Evolutionary conservation across 1,140 invertebrate genomes (phyloP), one percentile per base, ranked within the genome.

Genomic region (Leptonema lineaticorne): DNA sequence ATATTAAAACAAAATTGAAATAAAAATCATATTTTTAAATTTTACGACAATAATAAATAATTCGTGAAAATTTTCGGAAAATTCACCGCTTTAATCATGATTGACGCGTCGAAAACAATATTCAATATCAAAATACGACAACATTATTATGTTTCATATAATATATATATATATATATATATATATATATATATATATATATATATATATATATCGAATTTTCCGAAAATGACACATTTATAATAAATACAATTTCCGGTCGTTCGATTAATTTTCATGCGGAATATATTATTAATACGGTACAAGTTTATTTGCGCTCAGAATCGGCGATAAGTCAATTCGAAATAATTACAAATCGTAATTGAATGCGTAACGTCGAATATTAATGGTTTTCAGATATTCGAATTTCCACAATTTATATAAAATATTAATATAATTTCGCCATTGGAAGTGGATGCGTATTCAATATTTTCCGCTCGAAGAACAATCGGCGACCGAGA

Each of bases 271-370:
- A 53, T 53, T 53, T 53, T 26, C 50, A 53, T 24, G 8, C 50
- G 50, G 50, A 53, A 53, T 26, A n/a, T n/a, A n/a, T n/a, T n/a
- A 53, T 53, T 53, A 53, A 53, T 53, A 53, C n/a, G n/a, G n/a
- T 11, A 20, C 22, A 53, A 53, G 22, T 53, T 53, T 53, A 53
- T 41, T 14, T 9, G 37, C 37, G 37, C 37, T 14, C 37, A 11
- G 1, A 41, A 41, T 41, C 50, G 50, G 50, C 50, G 50, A 53
- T 53, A 53, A 53, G 50, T 53, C 50, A 53, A 53, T 53, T 53
- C 22, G 50, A 53, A 22, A 53, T 26, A 53, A 41, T 41, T 41
- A 41, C 37, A 41, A 41, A 41, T 41, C 37, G 37, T 41, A 41
- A 41, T 41, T 41, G 37, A 41, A 16, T 41, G 16, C 37, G 37